Conservation (phyloP, 2,113 vertebrate genomes). For the Cryptotis parvus region DNA sequence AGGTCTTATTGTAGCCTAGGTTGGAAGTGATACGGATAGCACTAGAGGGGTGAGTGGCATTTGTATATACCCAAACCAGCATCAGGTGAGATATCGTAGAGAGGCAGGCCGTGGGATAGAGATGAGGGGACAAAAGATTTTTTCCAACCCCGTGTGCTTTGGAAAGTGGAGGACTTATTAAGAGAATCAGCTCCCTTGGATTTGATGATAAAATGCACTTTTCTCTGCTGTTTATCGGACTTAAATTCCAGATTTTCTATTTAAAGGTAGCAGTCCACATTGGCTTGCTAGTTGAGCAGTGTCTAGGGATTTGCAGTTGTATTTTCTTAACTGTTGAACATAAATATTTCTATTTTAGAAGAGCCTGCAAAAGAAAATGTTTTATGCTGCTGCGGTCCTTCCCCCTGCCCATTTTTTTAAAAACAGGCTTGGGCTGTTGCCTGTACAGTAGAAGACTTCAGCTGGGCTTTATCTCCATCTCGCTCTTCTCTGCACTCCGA, state of each 20-base stretch:
- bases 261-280: constrained; percentile 65
- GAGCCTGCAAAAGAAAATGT: constrained; percentile 37
- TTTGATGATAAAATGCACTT: constrained; percentile 57
- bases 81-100: background rate
- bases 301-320: constrained; percentile 53
- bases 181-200: constrained; percentile 25
- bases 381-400: constrained; percentile 70
- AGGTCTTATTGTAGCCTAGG: constrained; percentile 39
- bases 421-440: constrained; percentile 49
- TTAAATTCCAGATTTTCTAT: constrained; percentile 70
- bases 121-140: background rate
- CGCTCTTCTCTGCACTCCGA: background rate
- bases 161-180: background rate
- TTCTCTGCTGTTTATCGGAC: constrained; percentile 55
- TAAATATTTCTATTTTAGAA: constrained; percentile 67
- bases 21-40: constrained; percentile 64
- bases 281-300: constrained; percentile 60
- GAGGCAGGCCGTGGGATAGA: background rate
- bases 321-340: constrained; percentile 61
- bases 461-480: constrained; percentile 23
- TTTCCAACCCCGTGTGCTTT: background rate
- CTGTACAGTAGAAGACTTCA: constrained; percentile 31
- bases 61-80: background rate
- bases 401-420: constrained; percentile 4
- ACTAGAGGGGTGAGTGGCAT: background rate